Conservation (phyloP, 2,797 vertebrate species). For the Neomorphus geoffroyi region DNA sequence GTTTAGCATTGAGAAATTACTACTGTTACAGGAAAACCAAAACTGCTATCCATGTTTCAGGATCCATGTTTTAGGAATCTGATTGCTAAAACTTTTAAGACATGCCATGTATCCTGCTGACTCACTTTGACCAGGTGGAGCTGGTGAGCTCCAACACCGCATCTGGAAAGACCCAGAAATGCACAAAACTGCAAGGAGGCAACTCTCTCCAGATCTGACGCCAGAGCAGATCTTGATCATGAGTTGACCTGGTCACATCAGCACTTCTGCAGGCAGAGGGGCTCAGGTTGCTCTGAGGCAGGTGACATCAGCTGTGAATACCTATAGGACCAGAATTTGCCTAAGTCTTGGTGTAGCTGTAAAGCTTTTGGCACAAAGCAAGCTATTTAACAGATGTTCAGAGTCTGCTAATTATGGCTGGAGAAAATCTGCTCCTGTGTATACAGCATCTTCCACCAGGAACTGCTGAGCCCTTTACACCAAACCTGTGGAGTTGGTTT, state of each 20-base stretch:
- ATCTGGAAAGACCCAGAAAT: not conserved
- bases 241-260: not conserved
- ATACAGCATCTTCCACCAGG: not conserved
- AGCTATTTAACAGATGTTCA: not conserved
- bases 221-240: not conserved
- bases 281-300: not conserved
- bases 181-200: not conserved
- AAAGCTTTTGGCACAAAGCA: not conserved
- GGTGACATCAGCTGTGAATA: not conserved
- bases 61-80: not conserved
- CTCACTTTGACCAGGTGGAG: not conserved
- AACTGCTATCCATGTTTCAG: not conserved
- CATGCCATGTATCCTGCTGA: accelerated
- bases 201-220: not conserved
- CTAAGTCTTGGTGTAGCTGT: not conserved
- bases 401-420: not conserved
- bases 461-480: not conserved
- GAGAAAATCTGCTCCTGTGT: not conserved
- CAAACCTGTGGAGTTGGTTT: not conserved
- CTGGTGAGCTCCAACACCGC: not conserved
- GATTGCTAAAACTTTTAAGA: not conserved
- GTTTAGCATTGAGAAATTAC: not conserved
- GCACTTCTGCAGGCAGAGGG: not conserved
- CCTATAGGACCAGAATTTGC: not conserved
- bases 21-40: not conserved